phyloP scores from a whole-genome alignment of 1,140 invertebrate species.

The Macrostomum lignano region DNA sequence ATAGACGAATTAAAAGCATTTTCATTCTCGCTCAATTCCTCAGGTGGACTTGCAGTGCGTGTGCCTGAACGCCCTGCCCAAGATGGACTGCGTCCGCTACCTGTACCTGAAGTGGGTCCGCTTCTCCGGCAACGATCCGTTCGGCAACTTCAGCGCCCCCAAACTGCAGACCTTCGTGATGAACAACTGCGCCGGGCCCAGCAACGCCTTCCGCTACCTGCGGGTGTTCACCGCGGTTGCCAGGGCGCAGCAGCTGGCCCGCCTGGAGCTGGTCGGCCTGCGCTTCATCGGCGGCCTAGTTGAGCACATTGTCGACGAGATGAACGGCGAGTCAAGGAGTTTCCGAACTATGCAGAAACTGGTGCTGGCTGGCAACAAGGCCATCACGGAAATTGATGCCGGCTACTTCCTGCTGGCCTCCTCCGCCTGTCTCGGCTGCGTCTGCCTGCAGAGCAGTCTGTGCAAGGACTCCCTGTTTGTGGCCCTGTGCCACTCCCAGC shows the following conservation, averaged over 20 bases:
- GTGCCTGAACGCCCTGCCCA: slow-evolving; percentile 9
- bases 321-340: slow-evolving; percentile 10
- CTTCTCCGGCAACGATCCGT: slow-evolving; percentile 16
- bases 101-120: slow-evolving; percentile 13
- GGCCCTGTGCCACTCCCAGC: slow-evolving; percentile 13
- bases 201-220: slow-evolving; percentile 13
- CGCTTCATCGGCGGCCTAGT: slow-evolving; percentile 18
- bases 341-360: slow-evolving; percentile 14
- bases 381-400: slow-evolving; percentile 15
- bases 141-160: slow-evolving; percentile 15
- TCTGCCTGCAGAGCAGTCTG: slow-evolving; percentile 15
- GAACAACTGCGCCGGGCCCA: slow-evolving; percentile 16
- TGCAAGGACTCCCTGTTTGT: slow-evolving; percentile 17
- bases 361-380: slow-evolving; percentile 15
- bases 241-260: slow-evolving; percentile 10
- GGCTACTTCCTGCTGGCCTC: slow-evolving; percentile 15
- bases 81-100: slow-evolving; percentile 12
- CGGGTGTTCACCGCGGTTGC: slow-evolving; percentile 14
- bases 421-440: slow-evolving; percentile 11
- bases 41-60: slow-evolving; percentile 3
- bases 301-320: slow-evolving; percentile 17
- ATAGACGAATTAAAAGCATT: no score
- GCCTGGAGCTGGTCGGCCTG: slow-evolving; percentile 16
- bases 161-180: slow-evolving; percentile 18
- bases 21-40: no score